Percentiles rank a stretch among this genome's conserved stretches.
Conservation (phyloP, 2,888 invertebrate species). For the Agonopterix alstromeriana region DNA sequence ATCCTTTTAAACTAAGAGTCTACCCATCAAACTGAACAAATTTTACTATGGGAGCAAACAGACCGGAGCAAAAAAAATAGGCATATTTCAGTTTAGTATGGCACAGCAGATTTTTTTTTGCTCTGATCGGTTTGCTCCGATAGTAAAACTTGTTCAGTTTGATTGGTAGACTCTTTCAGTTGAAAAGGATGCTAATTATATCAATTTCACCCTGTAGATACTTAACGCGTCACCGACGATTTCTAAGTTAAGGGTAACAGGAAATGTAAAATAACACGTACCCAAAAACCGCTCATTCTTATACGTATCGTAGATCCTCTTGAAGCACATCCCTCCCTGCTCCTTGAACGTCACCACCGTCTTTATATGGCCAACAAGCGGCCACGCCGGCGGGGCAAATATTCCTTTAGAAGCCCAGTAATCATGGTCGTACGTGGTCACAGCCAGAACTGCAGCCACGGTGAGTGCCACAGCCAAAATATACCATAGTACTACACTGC, state of each 20-base stretch:
- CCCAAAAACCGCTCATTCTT: constrained; percentile 53
- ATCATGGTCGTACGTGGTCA: constrained; percentile 61
- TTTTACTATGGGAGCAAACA: no score
- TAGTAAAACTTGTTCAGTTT: no score
- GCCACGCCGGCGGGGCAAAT: constrained; percentile 57
- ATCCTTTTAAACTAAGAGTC: no score
- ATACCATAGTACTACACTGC: constrained; percentile 35
- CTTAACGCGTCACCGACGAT: no score
- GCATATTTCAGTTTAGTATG: no score
- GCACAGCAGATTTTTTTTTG: no score
- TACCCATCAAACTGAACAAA: no score
- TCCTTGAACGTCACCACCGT: constrained; percentile 57
- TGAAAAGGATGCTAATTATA: no score
- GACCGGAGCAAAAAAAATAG: no score
- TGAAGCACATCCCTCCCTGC: constrained; percentile 64
- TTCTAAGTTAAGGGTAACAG: not conserved
- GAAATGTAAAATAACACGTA: constrained; percentile 25
- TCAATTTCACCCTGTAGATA: no score
- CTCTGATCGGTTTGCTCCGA: no score
- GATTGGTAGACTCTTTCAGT: no score
- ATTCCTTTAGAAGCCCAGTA: constrained; percentile 58
- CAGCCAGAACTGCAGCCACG: constrained; percentile 26
- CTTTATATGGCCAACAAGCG: constrained; percentile 59
- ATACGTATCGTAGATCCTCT: constrained; percentile 57
- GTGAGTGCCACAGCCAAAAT: constrained; percentile 28